Base-by-base conservation (phyloP, 2,797 vertebrate species). In the Sciaenops ocellatus region DNA sequence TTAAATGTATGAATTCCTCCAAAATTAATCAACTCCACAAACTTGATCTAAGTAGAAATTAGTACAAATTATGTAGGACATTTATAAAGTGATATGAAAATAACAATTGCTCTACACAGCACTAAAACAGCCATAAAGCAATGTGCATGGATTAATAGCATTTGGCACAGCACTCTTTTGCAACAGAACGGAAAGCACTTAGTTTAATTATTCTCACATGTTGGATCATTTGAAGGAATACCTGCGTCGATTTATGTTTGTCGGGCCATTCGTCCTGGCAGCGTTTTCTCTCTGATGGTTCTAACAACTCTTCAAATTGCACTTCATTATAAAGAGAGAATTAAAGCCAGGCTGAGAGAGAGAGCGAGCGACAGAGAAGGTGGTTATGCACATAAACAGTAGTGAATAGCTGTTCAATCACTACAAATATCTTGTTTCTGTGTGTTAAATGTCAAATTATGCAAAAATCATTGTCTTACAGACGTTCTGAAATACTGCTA, bases 131-230 rank as follows among this genome's bases (percentile, higher is more conserved):
- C 66, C 59, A 59, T 64, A 64, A 80, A 77, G 62, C 52, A 38
- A 77, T 61, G 28, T 69, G 38, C 28, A 59, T 51, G 9, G 51
- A 76, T 83, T 70, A 78, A 84, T 75, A 12, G 54, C 22, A 48
- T 77, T 87, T 69, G 72, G 77, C 81, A 72, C 20, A 0, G 11
- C 26, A 10, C 50, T 51, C 52, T 61, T 76, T 65, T 66, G 44
- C 42, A 69, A 68, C 77, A 54, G 68, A 84, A 83, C 77, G 57
- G 48, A 84, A 80, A 79, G 79, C 83, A 80, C 81, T 89, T 80
- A 79, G 66, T 78, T 46, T 76, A 78, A 84, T 81, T 81, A 82
- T 87, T 74, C 57, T 71, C 69, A 67, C 66, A 75, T 75, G 61
- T 18, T 42, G 28, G 46, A 74, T 66, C 60, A 56, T 80, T 85